Percentiles rank a stretch among this genome's conserved stretches.
These are phyloP conservation scores for Drosophila sturtevanti DNA, from an alignment of 1,140 invertebrate genomes.

Conservation along the genomic window DNA sequence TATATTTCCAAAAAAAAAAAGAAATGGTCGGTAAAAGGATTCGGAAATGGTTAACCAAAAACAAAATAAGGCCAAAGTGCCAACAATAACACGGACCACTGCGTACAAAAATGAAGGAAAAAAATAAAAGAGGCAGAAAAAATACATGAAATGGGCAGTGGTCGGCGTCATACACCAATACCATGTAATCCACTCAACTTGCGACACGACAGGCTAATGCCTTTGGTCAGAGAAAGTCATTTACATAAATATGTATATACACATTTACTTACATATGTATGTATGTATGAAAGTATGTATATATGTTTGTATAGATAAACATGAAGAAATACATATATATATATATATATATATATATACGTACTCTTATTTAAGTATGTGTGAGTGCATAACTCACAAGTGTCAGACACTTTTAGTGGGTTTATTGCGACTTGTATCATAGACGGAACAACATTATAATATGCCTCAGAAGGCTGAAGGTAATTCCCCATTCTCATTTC, in stretches of 20 bases:
- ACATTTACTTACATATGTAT: too few relatives aligned
- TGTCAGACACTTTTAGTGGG: slow-evolving; percentile 1
- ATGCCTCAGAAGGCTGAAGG: not conserved
- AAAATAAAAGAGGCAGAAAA: slow-evolving; percentile 9
- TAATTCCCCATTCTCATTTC: not conserved
- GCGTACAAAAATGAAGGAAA: not conserved
- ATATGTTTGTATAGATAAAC: too few relatives aligned
- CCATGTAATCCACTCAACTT: slow-evolving; percentile 7
- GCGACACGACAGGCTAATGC: slow-evolving; percentile 33
- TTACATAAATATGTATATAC: not conserved
- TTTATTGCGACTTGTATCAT: not conserved
- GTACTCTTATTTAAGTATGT: not conserved
- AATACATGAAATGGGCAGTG: slow-evolving; percentile 24
- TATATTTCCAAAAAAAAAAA: not conserved
- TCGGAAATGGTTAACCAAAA: slow-evolving; percentile 29
- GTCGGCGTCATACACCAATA: slow-evolving; percentile 22
- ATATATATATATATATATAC: not conserved
- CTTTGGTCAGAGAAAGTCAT: slow-evolving; percentile 30
- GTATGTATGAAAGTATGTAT: not conserved
- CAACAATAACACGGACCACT: not conserved
- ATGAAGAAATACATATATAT: not conserved
- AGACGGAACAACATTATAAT: not conserved
- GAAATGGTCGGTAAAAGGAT: slow-evolving; percentile 43
- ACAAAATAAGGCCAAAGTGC: slow-evolving; percentile 24
- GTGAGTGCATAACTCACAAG: not conserved